These are phyloP conservation scores for Drosophila bocqueti DNA, from an alignment of 1,140 invertebrate species.

Conservation along the genomic window DNA sequence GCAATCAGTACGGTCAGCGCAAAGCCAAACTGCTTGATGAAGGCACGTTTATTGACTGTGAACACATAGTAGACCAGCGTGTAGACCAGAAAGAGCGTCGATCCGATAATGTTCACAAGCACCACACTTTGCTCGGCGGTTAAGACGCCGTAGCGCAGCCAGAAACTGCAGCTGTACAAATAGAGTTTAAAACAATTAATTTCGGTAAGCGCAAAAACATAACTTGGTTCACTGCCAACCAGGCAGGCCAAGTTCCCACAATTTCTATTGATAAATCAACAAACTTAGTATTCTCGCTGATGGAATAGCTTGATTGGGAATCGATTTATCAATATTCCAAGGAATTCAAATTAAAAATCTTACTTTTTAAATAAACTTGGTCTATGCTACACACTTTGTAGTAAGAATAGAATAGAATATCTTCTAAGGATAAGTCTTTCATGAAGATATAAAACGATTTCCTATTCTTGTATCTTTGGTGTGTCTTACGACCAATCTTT, in stretches of 20 bases:
- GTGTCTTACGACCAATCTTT: neutral
- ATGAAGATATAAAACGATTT: neutral
- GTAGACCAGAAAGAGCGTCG: constrained; percentile 88
- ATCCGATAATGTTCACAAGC: constrained; percentile 89
- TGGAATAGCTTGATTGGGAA: neutral
- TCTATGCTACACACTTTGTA: neutral
- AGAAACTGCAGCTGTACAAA: constrained; percentile 86
- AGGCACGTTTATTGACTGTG: constrained; percentile 83
- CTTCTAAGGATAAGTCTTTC: neutral
- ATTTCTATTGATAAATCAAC: neutral
- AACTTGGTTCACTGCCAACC: constrained; percentile 19
- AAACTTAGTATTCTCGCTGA: neutral
- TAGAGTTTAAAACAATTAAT: constrained; percentile 15
- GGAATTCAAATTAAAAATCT: neutral
- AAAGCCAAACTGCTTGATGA: constrained; percentile 70
- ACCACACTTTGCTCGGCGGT: constrained; percentile 88
- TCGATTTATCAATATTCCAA: neutral
- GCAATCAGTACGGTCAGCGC: constrained; percentile 62
- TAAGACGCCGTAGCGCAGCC: constrained; percentile 90
- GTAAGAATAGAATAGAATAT: neutral
- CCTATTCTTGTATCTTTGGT: neutral
- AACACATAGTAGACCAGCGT: constrained; percentile 87
- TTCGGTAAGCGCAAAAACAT: neutral
- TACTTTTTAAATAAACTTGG: neutral
- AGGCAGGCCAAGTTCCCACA: constrained; percentile 20